Conservation (phyloP, 2,113 vertebrate species). For the Scophthalmus maximus region DNA sequence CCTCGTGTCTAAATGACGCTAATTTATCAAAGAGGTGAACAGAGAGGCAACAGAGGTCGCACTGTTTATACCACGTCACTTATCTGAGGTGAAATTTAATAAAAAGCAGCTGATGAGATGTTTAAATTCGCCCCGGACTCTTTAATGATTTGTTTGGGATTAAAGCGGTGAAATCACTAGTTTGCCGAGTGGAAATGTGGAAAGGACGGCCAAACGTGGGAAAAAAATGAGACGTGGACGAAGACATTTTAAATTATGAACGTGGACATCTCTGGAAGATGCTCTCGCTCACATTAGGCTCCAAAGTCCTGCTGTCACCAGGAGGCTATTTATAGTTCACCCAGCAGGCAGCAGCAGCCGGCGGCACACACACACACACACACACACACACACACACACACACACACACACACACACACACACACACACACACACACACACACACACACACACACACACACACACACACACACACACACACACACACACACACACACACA, state of each 20-base stretch:
- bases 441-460: constrained; percentile 1
- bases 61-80: too few species aligned
- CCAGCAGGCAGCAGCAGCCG: constrained; percentile 62
- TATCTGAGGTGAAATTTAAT: too few species aligned
- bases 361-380: constrained; percentile 25
- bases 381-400: constrained; percentile 5
- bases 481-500: constrained; percentile 1
- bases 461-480: constrained; percentile 5
- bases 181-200: too few species aligned
- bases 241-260: constrained; percentile 66
- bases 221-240: constrained; percentile 35
- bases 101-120: too few species aligned
- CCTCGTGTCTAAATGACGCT: constrained; percentile 15
- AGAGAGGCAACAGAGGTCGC: not conserved
- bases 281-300: constrained; percentile 64
- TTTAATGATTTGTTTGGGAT: too few species aligned
- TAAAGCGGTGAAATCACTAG: too few species aligned
- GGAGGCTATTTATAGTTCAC: constrained; percentile 76
- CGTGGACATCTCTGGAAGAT: constrained; percentile 56
- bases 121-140: too few species aligned
- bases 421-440: constrained; percentile 1
- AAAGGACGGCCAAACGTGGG: not conserved
- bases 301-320: constrained; percentile 72
- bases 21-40: constrained; percentile 32
- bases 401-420: constrained; percentile 1